phyloP scores from a whole-genome alignment of 1,140 invertebrate genomes.

The Micrasema minimum region DNA sequence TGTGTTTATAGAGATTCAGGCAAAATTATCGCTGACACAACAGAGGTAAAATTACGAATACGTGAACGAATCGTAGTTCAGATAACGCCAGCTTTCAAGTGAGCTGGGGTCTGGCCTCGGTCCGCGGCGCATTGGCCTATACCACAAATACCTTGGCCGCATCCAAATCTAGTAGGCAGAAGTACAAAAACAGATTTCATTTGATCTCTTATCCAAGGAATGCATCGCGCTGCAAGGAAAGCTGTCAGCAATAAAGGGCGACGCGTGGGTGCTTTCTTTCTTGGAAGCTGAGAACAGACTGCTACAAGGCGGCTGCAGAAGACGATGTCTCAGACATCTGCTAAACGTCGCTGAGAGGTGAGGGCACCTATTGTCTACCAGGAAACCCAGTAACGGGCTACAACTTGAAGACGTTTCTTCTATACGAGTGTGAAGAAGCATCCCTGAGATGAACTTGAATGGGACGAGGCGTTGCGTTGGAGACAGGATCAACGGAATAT shows the following conservation, averaged over 20 bases:
- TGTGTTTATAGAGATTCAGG: slow-evolving; percentile 89
- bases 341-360: slow-evolving; percentile 95
- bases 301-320: slow-evolving; percentile 88
- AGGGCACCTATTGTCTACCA: slow-evolving; percentile 91
- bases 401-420: slow-evolving; percentile 92
- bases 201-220: slow-evolving; percentile 95
- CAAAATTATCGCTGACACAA: slow-evolving; percentile 93
- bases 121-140: slow-evolving; percentile 96
- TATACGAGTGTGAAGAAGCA: slow-evolving; percentile 99
- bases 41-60: slow-evolving; percentile 85
- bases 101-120: slow-evolving; percentile 92
- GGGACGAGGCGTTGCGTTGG: slow-evolving; percentile 94
- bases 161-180: slow-evolving; percentile 94
- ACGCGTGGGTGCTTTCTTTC: slow-evolving; percentile 96
- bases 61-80: slow-evolving; percentile 88
- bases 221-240: slow-evolving; percentile 88
- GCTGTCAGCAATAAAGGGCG: slow-evolving; percentile 96
- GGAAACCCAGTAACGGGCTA: slow-evolving; percentile 94
- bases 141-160: slow-evolving; percentile 92
- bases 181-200: slow-evolving; percentile 97
- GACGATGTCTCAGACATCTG: slow-evolving; percentile 90
- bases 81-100: slow-evolving; percentile 93
- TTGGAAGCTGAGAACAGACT: slow-evolving; percentile 93
- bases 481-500: slow-evolving; percentile 96
- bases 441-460: slow-evolving; percentile 91